Evolutionary conservation across 1,140 invertebrate species (phyloP).

Genomic region (Tribolium madens): DNA sequence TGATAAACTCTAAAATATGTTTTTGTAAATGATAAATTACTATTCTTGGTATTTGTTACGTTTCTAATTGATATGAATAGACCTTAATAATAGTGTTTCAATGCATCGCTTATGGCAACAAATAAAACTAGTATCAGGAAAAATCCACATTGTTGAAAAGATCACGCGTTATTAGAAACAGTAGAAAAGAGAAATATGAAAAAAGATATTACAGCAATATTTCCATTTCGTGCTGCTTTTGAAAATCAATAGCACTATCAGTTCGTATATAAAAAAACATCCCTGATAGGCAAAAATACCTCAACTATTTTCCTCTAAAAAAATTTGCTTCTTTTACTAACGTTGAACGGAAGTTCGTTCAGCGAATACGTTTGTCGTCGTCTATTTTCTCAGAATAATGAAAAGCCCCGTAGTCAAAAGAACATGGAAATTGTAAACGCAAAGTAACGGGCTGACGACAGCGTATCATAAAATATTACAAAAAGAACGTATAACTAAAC

Average conservation of each 20-base stretch:
- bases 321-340: background rate
- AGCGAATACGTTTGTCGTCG: background rate
- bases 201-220: background rate
- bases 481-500: constrained; percentile 20
- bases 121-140: background rate
- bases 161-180: background rate
- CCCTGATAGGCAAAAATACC: background rate
- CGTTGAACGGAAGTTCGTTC: constrained; percentile 11
- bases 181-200: background rate
- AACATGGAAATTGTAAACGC: constrained; percentile 24
- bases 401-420: constrained; percentile 28
- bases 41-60: background rate
- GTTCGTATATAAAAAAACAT: background rate
- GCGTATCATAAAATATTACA: constrained; percentile 35
- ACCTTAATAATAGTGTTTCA: background rate
- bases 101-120: background rate
- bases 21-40: background rate
- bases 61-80: background rate
- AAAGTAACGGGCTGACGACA: constrained; percentile 2
- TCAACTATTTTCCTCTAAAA: background rate
- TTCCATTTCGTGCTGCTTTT: background rate
- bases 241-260: background rate
- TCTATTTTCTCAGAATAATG: constrained; percentile 9
- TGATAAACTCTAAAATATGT: no score
- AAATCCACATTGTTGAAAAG: background rate